Evolutionary conservation across 92 coral and sea anemone species (phyloP), one percentile per base, ranked within the genome.

Genomic region (Metridium senile): DNA sequence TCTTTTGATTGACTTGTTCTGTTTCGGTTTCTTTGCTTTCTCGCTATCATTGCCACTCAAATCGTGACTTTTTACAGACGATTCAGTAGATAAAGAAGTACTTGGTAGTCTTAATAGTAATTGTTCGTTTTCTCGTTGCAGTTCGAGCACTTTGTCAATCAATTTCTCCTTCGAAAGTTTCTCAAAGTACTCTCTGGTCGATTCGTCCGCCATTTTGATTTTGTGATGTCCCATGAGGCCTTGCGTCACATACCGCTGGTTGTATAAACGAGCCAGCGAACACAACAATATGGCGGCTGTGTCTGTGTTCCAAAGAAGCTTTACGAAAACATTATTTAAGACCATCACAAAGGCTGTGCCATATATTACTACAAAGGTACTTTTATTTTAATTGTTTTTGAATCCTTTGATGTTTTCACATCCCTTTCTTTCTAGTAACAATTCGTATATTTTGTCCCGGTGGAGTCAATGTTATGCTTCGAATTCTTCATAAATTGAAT

Each of bases 121-220:
- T 31, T 79, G 59, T 46, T 67, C 65, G 11, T 89, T 91, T 33
- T 85, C 93, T 23, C 53, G 66, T 27, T 85, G 88, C 18, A 91
- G 79, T 66, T 81, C 51, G n/a, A 67, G 25, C 7, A 91, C 75
- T 66, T 63, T 74, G 18, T 29, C 61, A 43, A 88, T 72, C 46
- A 91, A 82, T 32, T 74, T 85, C n/a, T 88, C 86, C 63, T 75
- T 91, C 35, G 97, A 87, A 64, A 62, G 85, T 7, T 65, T 81
- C 56, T 77, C 82, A 32, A 87, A 51, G 57, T 75, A 71, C 33
- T 59, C 69, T 29, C 53, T 43, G 19, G 62, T 68, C 26, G 49
- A 77, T 8, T 59, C 76, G 35, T 76, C 83, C 74, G 88, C 90
- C 97, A 91, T 91, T 20, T 85, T 83, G 84, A 26, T 26, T 61